These are phyloP conservation scores for Semnornis frantzii DNA, from an alignment of 2,113 vertebrate genomes.

Conservation along the genomic window DNA sequence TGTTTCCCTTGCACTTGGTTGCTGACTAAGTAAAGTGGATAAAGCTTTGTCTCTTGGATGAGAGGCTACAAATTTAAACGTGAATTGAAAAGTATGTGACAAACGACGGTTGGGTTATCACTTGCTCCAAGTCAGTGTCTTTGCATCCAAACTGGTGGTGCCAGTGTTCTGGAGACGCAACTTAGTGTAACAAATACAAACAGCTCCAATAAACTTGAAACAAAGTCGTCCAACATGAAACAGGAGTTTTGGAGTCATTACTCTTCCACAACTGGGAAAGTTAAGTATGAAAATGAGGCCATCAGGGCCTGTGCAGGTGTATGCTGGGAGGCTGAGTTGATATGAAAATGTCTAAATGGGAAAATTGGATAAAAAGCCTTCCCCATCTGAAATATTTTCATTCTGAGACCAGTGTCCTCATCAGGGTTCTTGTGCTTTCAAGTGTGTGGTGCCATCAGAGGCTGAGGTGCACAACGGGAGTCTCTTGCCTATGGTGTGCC, in stretches of 20 bases:
- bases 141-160: neutral
- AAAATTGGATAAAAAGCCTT: neutral
- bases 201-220: neutral
- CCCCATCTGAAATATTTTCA: neutral
- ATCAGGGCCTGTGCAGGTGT: rapidly evolving
- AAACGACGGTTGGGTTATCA: neutral
- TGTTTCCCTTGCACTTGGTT: neutral
- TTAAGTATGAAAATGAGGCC: neutral
- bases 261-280: neutral
- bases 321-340: neutral
- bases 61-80: neutral
- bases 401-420: neutral
- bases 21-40: neutral
- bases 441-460: rapidly evolving
- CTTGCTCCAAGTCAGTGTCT: neutral
- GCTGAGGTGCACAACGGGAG: rapidly evolving
- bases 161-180: neutral
- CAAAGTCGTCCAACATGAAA: neutral
- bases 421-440: neutral
- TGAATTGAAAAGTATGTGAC: neutral
- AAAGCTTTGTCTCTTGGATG: neutral
- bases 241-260: rapidly evolving
- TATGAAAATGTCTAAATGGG: neutral
- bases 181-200: neutral
- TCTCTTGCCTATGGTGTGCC: rapidly evolving